Base-by-base conservation (phyloP, 2,113 vertebrate species). In the Gopherus evgoodei region DNA sequence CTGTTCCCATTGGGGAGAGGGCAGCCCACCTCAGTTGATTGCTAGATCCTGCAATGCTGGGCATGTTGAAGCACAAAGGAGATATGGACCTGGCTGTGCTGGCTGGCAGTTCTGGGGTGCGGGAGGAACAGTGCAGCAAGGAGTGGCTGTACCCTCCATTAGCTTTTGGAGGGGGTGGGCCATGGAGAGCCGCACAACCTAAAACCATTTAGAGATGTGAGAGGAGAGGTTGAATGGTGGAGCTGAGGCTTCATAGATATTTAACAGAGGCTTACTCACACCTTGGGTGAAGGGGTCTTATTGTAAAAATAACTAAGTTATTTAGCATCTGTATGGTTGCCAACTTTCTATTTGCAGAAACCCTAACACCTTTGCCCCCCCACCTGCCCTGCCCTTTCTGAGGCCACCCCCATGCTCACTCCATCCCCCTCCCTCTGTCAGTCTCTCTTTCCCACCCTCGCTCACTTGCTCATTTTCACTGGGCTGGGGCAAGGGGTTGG, bases 11-110 rank as follows among this genome's bases (percentile, higher is more conserved):
- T 38, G n/a, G 38, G 38, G 72, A 44, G 22, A 42, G 22, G n/a
- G 21, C 31, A 22, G n/a, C 22, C 38, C 22, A 11, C n/a, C n/a
- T 42, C 38, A 25, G 5, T 21, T 42, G n/a, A 72, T 14, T 22
- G 72, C n/a, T 24, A 44, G 38, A 44, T 76, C 22, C 22, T 25
- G 21, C 38, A n/a, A 10, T 69, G 38, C 49, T 57, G 0, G 0
- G 0, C 38, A 62, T 69, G 35, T 22, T 0, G 3, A 49, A 38
- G 47, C 8, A 29, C 4, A 50, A 2, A 13, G 2, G 21, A 75
- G 84, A 81, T 56, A 38, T 59, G 24, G 59, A 2, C 44, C 59
- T 17, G 65, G 44, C 29, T 3, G 0, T 29, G 56, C 5, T n/a
- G n/a, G 35, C 31, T 81, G 75, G 88, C 86, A 53, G 47, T 29